Evolutionary conservation across 2,888 invertebrate species (phyloP), one percentile per base, ranked within the genome.

Genomic region (Eupithecia insigniata): DNA sequence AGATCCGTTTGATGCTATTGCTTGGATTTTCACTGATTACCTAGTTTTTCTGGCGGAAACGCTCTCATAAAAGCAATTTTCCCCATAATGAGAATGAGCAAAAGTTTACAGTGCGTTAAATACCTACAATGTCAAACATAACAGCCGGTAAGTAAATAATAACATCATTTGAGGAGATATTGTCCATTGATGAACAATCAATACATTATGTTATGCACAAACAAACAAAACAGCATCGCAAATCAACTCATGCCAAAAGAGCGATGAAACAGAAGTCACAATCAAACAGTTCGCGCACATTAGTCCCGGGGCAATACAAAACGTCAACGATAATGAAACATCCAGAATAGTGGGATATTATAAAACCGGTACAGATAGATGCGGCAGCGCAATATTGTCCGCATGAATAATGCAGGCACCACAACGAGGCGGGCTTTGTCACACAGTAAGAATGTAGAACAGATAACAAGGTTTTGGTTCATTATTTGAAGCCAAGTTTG

Each of bases 361-460:
- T 84, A 84, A 85, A 82, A 83, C 81, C 80, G 75, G 83, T 85
- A 86, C 81, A 82, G 84, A 84, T 85, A 85, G 86, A 85, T 84
- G 85, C 84, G 87, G 85, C 83, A 84, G 84, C 89, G 91, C 91
- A 93, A 92, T 92, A 92, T 91, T 90, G 92, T 91, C 88, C 89
- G 87, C 91, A 93, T 93, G 92, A 93, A 93, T 93, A 92, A 93
- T 93, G 92, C 92, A 93, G 84, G 88, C 84, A 80, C 85, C 84
- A 84, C 87, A 87, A 87, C 87, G 86, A 87, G 84, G 84, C 83
- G 81, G 86, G 68, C 14, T 73, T 51, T 62, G 26, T 66, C 60
- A 51, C 73, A 72, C 65, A 51, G 60, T 60, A 28, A 3, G 43
- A 26, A 26, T 58, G 66, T 22, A 2, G 1, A 58, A 10, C 70